Conservation (phyloP, 2,888 invertebrate genomes). For the Tridacna crocea region DNA sequence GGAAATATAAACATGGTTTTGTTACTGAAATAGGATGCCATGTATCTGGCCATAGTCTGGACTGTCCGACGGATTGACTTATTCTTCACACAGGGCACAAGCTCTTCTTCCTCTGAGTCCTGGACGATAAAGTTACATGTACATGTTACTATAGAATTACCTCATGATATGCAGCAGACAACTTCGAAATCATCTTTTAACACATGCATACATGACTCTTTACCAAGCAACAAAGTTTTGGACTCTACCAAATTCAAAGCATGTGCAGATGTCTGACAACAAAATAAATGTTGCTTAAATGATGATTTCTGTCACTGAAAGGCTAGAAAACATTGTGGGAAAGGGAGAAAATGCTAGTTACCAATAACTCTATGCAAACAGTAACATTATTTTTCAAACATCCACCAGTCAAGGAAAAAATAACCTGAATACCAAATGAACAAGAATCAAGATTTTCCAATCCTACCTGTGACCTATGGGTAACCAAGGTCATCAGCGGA, state of each 20-base stretch:
- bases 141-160: background rate
- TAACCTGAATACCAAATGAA: too few relatives aligned
- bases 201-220: background rate
- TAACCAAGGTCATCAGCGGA: slow-evolving; percentile 75
- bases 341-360: background rate
- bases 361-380: background rate
- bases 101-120: slow-evolving; percentile 72
- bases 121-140: slow-evolving; percentile 26
- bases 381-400: too few relatives aligned
- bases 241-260: too few relatives aligned
- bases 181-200: background rate
- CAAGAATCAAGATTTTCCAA: background rate
- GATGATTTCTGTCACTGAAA: too few relatives aligned
- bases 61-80: slow-evolving; percentile 76
- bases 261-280: too few relatives aligned
- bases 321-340: background rate
- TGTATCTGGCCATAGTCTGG: slow-evolving; percentile 81
- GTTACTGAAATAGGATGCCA: slow-evolving; percentile 83
- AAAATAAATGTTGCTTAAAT: too few relatives aligned
- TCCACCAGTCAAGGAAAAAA: too few relatives aligned
- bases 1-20: slow-evolving; percentile 80
- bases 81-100: slow-evolving; percentile 78
- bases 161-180: background rate
- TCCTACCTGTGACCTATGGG: slow-evolving; percentile 71
- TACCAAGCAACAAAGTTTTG: too few relatives aligned